Percentiles rank a stretch among this genome's conserved stretches.
phyloP scores from a whole-genome alignment of 2,113 vertebrate genomes.

The Zosterops japonicus region DNA sequence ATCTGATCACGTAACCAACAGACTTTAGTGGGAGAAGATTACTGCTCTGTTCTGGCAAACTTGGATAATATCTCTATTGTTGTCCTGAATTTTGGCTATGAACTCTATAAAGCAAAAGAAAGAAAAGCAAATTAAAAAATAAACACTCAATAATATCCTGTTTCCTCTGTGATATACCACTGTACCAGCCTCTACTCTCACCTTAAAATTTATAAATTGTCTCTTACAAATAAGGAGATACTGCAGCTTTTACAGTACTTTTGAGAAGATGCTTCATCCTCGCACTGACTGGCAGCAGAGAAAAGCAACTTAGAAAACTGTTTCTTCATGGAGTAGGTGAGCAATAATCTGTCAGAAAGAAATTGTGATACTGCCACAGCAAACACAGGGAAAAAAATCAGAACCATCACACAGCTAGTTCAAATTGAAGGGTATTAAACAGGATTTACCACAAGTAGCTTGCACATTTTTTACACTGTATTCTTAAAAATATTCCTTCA shows the following conservation, averaged over 20 bases:
- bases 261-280: background rate
- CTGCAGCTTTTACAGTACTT: background rate
- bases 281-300: background rate
- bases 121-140: background rate
- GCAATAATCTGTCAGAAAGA: background rate
- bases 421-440: slow-evolving; percentile 30
- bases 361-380: background rate
- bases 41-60: background rate
- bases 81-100: background rate
- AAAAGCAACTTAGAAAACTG: background rate
- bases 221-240: background rate
- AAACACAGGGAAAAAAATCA: background rate
- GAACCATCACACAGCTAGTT: background rate
- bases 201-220: background rate
- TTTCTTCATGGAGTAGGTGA: background rate
- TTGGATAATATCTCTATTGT: background rate
- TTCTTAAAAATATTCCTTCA: slow-evolving; percentile 34
- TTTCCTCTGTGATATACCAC: background rate
- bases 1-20: background rate
- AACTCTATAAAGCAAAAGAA: background rate
- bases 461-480: slow-evolving; percentile 21
- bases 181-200: background rate
- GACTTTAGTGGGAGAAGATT: background rate
- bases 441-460: slow-evolving; percentile 26
- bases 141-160: background rate